Evolutionary conservation across 2,113 vertebrate genomes (phyloP), one percentile per base, ranked within the genome.

Genomic region (Pseudorasbora parva): DNA sequence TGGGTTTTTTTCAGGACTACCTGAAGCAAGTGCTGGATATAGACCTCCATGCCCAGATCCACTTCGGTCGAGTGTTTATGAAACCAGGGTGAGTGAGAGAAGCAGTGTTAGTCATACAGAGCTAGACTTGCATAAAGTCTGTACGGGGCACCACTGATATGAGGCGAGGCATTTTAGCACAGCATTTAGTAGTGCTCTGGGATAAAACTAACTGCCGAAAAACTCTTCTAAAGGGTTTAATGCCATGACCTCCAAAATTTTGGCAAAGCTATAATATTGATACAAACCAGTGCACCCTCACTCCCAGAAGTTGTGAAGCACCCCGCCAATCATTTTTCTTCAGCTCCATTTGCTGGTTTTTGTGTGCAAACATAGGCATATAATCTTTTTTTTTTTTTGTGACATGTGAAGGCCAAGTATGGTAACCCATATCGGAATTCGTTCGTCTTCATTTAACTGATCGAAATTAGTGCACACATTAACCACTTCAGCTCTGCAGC

Each of bases 21-120:
- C 96, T 99, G 92, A 99, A 99, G 92, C 98, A 99, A 94, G 98
- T 99, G 91, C 95, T 99, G 94, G 97, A 99, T 91, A 99, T 99
- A 80, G 98, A 99, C 89, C 97, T 99, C 89, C 98, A 99, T 8
- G 98, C 97, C 90, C 98, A 99, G 92, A 99, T 99, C 93, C 98
- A 99, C 91, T 99, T 99, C 93, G 97, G 97, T 89, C 95, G 98
- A 90, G 98, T 99, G 91, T 99, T 99, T 90, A 99, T 99, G 98
- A 99, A 99, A 92, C 97, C 98, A 91, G 98, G 97, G 97, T 99
- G 94, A 97, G 93, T 88, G 12, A 30, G 21, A 25, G 7, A 43
- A 68, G 23, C 21, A 15, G 45, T n/a, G 8, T 37, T 57, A 54
- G 9, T 76, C 23, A 78, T n/a, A 8, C 76, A 78, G 56, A 57